Base-by-base conservation (phyloP, 2,113 vertebrate species). In the Falco punctatus region DNA sequence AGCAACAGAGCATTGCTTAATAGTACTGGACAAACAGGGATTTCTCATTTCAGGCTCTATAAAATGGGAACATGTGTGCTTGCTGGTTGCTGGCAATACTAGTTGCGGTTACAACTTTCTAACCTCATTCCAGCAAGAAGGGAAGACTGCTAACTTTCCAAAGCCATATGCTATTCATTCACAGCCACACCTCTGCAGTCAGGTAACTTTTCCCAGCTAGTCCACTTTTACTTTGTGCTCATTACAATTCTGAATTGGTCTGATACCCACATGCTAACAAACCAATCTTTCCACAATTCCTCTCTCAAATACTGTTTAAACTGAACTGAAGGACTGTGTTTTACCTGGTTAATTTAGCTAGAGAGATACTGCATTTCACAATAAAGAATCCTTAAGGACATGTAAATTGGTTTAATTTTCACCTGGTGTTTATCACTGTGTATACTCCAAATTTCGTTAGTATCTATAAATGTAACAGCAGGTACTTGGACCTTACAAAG, bases 321-420 rank as follows among this genome's bases (percentile, higher is more conserved):
- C 23, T 65, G 61, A 91, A 42, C 26, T 5, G 3, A 91, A 94
- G 48, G 59, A 82, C 35, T 12, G 11, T 55, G 20, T 13, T 91
- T 85, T 85, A 80, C 70, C 62, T 90, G 38, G 74, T 71, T 90
- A 95, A 93, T 91, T 85, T 86, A 78, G 28, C 74, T 48, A 35
- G 67, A 88, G 62, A 88, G 46, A 55, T 88, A 85, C 77, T 94
- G 27, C 7, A 62, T 89, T 92, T 90, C 48, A 55, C 82, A 94
- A 95, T 80, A 90, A 85, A 92, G 51, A 67, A 91, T 90, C 74
- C 59, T 79, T 59, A 65, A 51, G 64, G 87, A 85, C 8, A n/a
- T 48, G 42, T 80, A 78, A 94, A 90, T 96, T 86, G 26, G 58
- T 91, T 95, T 90, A 91, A 90, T 95, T 96, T 96, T 95, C 51